These are phyloP conservation scores for Pygocentrus nattereri DNA, from an alignment of 2,797 vertebrate genomes.

Conservation along the genomic window DNA sequence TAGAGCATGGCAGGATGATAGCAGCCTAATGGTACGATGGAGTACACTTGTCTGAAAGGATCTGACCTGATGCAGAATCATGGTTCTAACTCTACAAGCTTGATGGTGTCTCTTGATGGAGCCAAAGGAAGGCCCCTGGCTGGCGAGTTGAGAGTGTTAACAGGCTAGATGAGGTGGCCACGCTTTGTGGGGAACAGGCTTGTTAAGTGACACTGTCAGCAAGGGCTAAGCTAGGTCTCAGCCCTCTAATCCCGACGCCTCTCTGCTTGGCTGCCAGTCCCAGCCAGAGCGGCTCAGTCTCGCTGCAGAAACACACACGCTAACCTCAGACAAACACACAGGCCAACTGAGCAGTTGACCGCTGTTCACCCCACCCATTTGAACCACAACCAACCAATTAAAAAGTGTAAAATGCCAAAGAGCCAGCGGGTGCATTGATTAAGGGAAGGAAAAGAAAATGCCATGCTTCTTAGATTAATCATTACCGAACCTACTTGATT, in stretches of 20 bases:
- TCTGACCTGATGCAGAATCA: too few species aligned
- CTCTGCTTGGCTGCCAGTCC: constrained; percentile 19
- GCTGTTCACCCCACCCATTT: background rate
- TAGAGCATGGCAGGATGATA: too few species aligned
- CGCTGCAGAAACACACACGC: constrained; percentile 1
- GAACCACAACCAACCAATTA: background rate
- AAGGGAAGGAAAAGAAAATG: constrained; percentile 8
- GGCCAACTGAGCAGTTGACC: constrained; percentile 1
- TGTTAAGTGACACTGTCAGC: constrained; percentile 47
- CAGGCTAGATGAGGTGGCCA: background rate
- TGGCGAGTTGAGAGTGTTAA: background rate
- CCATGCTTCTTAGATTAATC: too few species aligned
- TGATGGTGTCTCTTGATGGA: background rate
- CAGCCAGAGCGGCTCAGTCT: constrained; percentile 2
- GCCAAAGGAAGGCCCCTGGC: background rate
- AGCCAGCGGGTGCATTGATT: background rate
- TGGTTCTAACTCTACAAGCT: background rate
- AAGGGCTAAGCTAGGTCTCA: constrained; percentile 39
- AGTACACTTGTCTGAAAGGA: too few species aligned
- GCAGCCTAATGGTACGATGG: too few species aligned
- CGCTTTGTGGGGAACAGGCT: constrained; percentile 13
- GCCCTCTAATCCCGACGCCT: constrained; percentile 28
- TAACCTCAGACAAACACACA: background rate
- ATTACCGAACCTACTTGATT: background rate
- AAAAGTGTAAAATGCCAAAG: background rate